Conservation (phyloP, 2,888 invertebrate species). For the Harpagoxenus sublaevis region DNA sequence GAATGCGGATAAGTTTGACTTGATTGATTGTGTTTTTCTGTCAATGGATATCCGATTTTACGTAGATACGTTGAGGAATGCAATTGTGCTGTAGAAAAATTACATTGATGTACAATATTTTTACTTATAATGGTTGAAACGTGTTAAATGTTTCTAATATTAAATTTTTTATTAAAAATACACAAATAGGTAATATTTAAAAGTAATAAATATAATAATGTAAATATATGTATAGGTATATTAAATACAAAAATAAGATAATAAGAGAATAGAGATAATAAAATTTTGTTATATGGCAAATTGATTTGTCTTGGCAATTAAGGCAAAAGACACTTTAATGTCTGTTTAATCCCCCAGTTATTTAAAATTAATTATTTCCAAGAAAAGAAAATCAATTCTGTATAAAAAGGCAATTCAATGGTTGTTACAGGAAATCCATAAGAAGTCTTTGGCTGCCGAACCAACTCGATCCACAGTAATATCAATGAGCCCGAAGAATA, state of each 20-base stretch:
- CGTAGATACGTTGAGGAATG: background rate
- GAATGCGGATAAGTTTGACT: conserved; percentile 17
- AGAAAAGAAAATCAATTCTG: background rate
- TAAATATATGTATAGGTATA: background rate
- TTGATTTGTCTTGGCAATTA: background rate
- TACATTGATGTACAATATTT: background rate
- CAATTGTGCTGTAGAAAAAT: background rate
- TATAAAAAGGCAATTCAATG: background rate
- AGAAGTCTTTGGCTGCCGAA: conserved; percentile 51
- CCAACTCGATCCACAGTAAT: conserved; percentile 28
- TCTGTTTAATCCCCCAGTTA: background rate
- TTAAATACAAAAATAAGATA: background rate
- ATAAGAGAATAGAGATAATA: background rate
- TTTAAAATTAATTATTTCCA: background rate
- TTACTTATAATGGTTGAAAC: background rate
- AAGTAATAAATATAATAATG: background rate
- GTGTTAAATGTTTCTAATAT: no score
- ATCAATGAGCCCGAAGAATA: conserved; percentile 47
- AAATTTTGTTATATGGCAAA: background rate
- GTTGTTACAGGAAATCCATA: conserved; percentile 67
- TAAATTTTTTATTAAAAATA: no score
- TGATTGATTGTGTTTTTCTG: background rate
- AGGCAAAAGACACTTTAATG: background rate
- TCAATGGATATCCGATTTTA: background rate
- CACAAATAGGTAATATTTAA: background rate